These are phyloP conservation scores for Anabacerthia variegaticeps DNA, from an alignment of 2,797 vertebrate genomes.

Conservation along the genomic window DNA sequence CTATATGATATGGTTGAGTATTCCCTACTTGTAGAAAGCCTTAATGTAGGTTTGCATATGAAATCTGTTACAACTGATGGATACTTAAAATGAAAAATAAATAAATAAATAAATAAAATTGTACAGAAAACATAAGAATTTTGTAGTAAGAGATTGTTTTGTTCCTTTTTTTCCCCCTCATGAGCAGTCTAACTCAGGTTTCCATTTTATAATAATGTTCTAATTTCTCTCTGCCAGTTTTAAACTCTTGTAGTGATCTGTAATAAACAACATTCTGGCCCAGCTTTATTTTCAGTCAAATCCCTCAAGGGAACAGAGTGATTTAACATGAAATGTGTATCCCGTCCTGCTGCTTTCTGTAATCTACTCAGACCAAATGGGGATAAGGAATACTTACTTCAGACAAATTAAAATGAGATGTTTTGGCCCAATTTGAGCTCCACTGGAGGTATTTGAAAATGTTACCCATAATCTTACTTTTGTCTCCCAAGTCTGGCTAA, in stretches of 20 bases:
- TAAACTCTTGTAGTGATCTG: background rate
- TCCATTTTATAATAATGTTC: background rate
- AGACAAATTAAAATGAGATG: background rate
- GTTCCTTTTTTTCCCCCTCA: background rate
- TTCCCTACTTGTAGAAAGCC: background rate
- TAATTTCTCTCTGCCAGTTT: background rate
- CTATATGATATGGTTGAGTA: background rate
- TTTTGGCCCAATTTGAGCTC: constrained; percentile 6
- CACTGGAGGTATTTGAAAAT: background rate
- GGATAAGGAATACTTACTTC: constrained; percentile 15
- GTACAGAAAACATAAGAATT: background rate
- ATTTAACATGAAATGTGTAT: constrained; percentile 19
- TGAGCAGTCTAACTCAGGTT: background rate
- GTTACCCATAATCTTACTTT: background rate
- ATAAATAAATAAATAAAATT: background rate
- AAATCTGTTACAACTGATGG: background rate
- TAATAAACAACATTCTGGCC: constrained; percentile 24
- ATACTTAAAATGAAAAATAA: background rate
- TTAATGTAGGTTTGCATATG: background rate
- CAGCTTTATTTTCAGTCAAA: constrained; percentile 26
- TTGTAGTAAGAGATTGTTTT: background rate
- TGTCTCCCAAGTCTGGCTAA: background rate
- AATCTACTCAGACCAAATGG: constrained; percentile 26
- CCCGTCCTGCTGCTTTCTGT: background rate
- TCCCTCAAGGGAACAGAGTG: background rate